Evolutionary conservation across 2,113 vertebrate species (phyloP).

Genomic region (Myotis yumanensis): DNA sequence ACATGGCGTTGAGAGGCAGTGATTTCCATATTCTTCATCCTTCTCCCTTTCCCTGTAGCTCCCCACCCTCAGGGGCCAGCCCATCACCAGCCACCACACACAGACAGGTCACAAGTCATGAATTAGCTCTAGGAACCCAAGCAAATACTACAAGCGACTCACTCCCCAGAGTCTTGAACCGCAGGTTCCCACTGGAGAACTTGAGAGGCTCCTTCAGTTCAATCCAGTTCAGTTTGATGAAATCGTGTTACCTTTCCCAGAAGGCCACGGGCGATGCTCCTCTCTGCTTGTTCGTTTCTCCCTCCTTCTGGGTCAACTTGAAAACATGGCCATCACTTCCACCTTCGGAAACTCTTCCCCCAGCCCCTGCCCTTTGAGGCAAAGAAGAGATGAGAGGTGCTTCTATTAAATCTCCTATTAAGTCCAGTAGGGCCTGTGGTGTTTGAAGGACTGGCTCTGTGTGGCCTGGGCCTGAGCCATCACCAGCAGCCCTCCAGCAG

Average conservation of each 20-base stretch:
- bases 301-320: neutral
- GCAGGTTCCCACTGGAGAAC: neutral
- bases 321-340: neutral
- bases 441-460: neutral
- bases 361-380: neutral
- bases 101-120: neutral
- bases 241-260: neutral
- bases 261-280: neutral
- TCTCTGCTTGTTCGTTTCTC: neutral
- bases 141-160: neutral
- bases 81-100: neutral
- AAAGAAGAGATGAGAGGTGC: neutral
- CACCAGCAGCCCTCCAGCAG: neutral
- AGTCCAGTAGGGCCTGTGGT: neutral
- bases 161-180: neutral
- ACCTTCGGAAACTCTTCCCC: neutral
- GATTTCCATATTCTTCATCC: neutral
- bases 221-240: neutral
- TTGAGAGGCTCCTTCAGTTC: neutral
- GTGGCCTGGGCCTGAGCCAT: neutral
- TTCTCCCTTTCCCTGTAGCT: neutral
- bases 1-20: neutral
- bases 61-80: neutral
- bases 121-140: neutral
- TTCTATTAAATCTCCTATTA: neutral